phyloP scores from a whole-genome alignment of 1,140 invertebrate species.

The Drosophila guanche region DNA sequence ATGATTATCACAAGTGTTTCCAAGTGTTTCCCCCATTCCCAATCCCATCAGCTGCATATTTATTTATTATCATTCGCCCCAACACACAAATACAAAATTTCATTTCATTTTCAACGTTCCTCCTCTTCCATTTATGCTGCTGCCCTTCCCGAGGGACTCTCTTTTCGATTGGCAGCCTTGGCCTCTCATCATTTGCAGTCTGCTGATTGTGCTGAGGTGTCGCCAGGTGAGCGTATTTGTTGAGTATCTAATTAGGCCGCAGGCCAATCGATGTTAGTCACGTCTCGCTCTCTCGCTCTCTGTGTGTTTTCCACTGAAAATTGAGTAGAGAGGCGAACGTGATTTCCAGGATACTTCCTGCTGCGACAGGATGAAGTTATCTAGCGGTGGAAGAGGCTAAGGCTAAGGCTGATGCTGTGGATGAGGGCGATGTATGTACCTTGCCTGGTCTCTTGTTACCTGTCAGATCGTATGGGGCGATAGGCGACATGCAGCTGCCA shows the following conservation, averaged over 20 bases:
- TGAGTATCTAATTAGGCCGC: conserved; percentile 42
- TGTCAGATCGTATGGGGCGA: conserved; percentile 72
- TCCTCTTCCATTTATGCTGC: conserved; percentile 58
- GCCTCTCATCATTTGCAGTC: conserved; percentile 14
- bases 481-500: conserved; percentile 59
- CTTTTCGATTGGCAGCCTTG: too few species aligned
- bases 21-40: conserved; percentile 40
- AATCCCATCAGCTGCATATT: conserved; percentile 42
- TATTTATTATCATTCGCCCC: conserved; percentile 78
- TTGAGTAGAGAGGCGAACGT: conserved; percentile 10
- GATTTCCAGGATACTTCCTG: conserved; percentile 64
- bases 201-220: conserved; percentile 33
- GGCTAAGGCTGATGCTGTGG: conserved; percentile 5
- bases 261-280: conserved; percentile 43
- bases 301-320: conserved; percentile 5
- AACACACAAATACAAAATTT: conserved; percentile 40
- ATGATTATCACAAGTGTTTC: conserved; percentile 80
- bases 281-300: conserved; percentile 7
- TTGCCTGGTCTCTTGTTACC: conserved; percentile 57
- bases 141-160: conserved; percentile 5
- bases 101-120: conserved; percentile 26
- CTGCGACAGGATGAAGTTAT: conserved; percentile 60
- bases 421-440: conserved; percentile 48
- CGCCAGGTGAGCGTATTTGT: conserved; percentile 19
- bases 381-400: conserved; percentile 5